Conservation (phyloP, 2,113 vertebrate genomes). For the Leucopternis melanops region DNA sequence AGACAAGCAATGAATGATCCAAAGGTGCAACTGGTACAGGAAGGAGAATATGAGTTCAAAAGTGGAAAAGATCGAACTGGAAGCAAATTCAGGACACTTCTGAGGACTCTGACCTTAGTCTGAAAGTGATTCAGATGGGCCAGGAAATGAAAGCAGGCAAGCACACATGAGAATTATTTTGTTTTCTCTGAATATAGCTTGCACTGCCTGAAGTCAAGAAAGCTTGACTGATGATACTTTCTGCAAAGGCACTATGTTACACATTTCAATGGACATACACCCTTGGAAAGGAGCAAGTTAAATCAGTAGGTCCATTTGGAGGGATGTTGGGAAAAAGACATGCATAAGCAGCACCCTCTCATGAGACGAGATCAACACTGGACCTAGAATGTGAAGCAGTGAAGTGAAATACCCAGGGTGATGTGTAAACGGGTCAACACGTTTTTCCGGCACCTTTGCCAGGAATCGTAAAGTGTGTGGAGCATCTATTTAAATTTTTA, state of each 20-base stretch:
- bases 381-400: not conserved
- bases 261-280: not conserved
- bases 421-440: not conserved
- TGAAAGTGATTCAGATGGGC: not conserved
- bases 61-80: not conserved
- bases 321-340: not conserved
- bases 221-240: not conserved
- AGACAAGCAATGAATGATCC: not conserved
- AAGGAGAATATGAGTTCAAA: not conserved
- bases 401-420: not conserved
- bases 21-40: not conserved
- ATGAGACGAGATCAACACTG: not conserved
- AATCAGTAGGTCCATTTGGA: not conserved
- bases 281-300: not conserved
- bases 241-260: not conserved
- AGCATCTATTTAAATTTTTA: slow-evolving; percentile 30
- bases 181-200: not conserved
- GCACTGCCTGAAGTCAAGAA: not conserved
- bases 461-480: not conserved
- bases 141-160: not conserved
- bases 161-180: not conserved
- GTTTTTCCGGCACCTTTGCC: not conserved
- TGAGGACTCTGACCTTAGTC: not conserved
- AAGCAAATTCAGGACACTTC: not conserved
- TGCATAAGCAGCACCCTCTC: not conserved